A percentile compares a stretch with the other conserved stretches of the same genome.
These are phyloP conservation scores for Temnopleurus reevesii DNA, from an alignment of 53 echinoderm and acorn worm species.

Conservation along the genomic window DNA sequence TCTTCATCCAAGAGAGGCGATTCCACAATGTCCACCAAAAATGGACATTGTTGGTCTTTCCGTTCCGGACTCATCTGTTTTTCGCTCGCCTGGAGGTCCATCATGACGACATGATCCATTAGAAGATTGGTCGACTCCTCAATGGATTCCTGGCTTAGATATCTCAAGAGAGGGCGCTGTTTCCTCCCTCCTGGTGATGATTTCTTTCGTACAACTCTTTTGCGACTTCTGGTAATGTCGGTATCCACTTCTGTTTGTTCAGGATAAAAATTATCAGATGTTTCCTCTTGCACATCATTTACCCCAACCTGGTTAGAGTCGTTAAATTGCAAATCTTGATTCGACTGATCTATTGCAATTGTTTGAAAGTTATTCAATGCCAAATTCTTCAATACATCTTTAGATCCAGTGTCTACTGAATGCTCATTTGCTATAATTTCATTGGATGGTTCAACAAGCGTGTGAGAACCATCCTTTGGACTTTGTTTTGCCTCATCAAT, in stretches of 20 bases:
- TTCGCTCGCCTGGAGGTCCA: background rate
- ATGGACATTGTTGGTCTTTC: background rate
- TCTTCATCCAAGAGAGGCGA: slow-evolving; percentile 2
- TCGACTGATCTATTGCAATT: background rate
- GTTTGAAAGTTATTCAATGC: background rate
- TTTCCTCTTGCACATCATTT: background rate
- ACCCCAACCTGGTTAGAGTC: background rate
- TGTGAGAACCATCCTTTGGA: background rate
- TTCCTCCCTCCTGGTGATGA: background rate
- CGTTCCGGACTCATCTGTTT: background rate
- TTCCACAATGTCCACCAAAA: slow-evolving; percentile 20
- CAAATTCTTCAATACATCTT: background rate
- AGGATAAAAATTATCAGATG: background rate
- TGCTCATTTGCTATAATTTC: background rate
- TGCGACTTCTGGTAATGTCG: background rate
- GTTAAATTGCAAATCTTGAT: background rate
- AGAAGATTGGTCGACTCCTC: slow-evolving; percentile 50
- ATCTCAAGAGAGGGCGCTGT: slow-evolving; percentile 2
- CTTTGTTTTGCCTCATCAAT: background rate
- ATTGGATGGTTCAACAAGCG: background rate
- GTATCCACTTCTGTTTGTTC: background rate
- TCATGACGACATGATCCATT: slow-evolving; percentile 45
- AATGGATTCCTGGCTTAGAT: slow-evolving; percentile 42
- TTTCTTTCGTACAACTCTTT: slow-evolving; percentile 12
- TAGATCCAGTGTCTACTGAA: background rate